Base-by-base conservation (phyloP, 2,113 vertebrate species). In the Suricata suricatta region DNA sequence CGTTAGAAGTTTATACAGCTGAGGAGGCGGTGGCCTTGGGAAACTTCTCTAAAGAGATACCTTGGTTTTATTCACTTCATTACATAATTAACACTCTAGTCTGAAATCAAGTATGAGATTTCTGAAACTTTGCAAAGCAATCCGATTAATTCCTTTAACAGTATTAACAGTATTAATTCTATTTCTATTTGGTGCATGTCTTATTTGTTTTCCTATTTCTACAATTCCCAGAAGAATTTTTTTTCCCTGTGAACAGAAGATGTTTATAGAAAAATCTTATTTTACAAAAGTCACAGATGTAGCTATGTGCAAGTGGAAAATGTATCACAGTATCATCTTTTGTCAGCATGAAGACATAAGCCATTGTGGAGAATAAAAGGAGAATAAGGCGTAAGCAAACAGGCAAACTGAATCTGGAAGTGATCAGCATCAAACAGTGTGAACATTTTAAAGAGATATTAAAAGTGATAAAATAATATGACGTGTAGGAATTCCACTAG, bases 271-370 rank as follows among this genome's bases (percentile, higher is more conserved):
- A 94, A 94, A 96, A 90, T 80, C 41, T 88, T 93, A 69, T 93
- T 87, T 97, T 86, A 8, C 80, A 94, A 92, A 89, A 96, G 41
- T 97, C 92, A 96, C 89, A 97, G 87, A 93, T 94, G 25, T 95
- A 77, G 74, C 57, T 77, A 88, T 95, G 71, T 96, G 87, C 41
- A 92, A 96, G 66, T 93, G 64, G 92, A 97, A 92, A 97, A 86
- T 60, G 57, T 77, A 90, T 96, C 74, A 80, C 27, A 74, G 50
- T 90, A 89, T 96, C 82, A 91, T 50, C 35, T 96, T 97, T 85
- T 96, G 86, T 89, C 80, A 97, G 81, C 41, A 69, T 14, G 38
- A 94, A 95, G 35, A 81, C n/a, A 77, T 77, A 77, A 83, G 31
- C 13, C 29, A 84, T 69, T 80, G 11, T 33, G 14, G 12, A 64